phyloP scores from a whole-genome alignment of 1,140 invertebrate genomes.

The Venturia canescens region DNA sequence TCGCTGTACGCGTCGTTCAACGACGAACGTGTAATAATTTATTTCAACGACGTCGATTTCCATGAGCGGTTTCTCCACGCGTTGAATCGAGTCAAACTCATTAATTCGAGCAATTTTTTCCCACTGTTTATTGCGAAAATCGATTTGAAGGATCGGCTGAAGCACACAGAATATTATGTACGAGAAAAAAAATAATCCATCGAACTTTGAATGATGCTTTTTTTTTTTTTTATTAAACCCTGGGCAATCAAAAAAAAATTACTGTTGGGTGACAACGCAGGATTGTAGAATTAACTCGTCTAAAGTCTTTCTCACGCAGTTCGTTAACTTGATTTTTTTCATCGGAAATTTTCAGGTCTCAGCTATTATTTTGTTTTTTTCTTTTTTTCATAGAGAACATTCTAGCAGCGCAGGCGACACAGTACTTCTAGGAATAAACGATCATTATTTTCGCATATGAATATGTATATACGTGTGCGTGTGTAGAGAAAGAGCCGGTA shows the following conservation, averaged over 20 bases:
- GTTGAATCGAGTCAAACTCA: too few relatives aligned
- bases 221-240: too few relatives aligned
- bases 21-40: too few relatives aligned
- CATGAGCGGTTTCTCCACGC: not conserved
- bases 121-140: not conserved
- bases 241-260: constrained; percentile 63
- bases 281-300: not conserved
- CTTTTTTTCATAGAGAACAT: constrained; percentile 5
- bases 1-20: too few relatives aligned
- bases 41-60: not conserved
- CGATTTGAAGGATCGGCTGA: not conserved
- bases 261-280: not conserved
- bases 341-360: too few relatives aligned
- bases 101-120: too few relatives aligned
- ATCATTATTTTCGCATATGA: too few relatives aligned
- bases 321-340: too few relatives aligned
- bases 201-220: constrained; percentile 14
- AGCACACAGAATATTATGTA: constrained; percentile 12
- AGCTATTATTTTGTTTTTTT: constrained; percentile 11
- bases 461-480: not conserved
- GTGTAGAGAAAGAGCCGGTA: not conserved
- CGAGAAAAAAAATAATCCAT: not conserved
- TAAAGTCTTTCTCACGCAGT: too few relatives aligned
- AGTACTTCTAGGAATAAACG: too few relatives aligned
- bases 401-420: too few relatives aligned